These are phyloP conservation scores for Anolis sagrei DNA, from an alignment of 2,113 vertebrate species.

Conservation along the genomic window DNA sequence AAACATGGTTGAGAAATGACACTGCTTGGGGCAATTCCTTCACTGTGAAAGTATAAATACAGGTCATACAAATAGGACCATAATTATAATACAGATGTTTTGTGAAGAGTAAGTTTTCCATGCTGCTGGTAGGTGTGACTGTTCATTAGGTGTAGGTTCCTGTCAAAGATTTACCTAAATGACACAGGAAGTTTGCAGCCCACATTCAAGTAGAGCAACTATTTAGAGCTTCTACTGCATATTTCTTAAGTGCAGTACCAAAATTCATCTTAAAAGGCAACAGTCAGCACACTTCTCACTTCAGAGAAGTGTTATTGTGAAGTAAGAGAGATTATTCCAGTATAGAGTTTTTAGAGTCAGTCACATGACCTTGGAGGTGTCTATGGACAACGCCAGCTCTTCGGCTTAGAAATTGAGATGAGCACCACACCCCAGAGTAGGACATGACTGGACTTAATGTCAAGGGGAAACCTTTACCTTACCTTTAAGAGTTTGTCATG, in stretches of 20 bases:
- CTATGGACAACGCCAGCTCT: no score
- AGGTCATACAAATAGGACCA: constrained; percentile 33
- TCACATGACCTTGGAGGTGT: no score
- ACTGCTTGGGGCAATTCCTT: constrained; percentile 29
- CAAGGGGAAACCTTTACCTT: no score
- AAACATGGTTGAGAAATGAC: constrained; percentile 48
- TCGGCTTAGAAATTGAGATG: no score
- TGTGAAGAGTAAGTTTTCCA: not conserved
- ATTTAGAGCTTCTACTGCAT: not conserved
- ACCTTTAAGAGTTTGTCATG: not conserved
- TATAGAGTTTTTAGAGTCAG: not conserved
- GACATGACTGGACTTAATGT: no score
- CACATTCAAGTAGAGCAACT: not conserved
- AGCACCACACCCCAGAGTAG: no score
- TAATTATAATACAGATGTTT: constrained; percentile 22
- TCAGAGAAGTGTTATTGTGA: not conserved
- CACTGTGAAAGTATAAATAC: constrained; percentile 36
- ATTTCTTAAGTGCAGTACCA: not conserved
- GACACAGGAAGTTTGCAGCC: not conserved
- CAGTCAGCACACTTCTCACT: not conserved
- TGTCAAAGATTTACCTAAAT: not conserved
- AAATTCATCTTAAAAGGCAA: not conserved
- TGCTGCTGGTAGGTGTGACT: constrained; percentile 8
- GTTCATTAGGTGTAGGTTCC: not conserved
- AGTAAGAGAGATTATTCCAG: not conserved